Evolutionary conservation across 2,113 vertebrate genomes (phyloP).

Genomic region (Ia io): DNA sequence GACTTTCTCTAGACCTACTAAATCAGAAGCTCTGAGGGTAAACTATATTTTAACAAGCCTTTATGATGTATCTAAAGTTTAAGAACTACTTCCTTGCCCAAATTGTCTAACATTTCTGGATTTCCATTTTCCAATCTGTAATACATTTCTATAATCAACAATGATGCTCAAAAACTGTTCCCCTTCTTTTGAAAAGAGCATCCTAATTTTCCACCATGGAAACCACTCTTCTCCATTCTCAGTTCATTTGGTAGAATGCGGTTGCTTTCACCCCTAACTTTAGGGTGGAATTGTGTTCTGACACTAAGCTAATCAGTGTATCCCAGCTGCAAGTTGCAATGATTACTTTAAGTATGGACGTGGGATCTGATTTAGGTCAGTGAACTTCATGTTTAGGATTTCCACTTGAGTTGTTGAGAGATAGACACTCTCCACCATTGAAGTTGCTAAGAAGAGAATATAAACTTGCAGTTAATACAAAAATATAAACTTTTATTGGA

Average conservation of each 20-base stretch:
- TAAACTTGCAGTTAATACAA: background rate
- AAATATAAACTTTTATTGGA: background rate
- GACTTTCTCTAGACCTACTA: background rate
- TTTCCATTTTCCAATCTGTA: background rate
- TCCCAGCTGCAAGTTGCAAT: background rate
- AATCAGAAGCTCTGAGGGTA: background rate
- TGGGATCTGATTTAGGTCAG: background rate
- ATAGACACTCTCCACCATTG: background rate
- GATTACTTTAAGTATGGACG: background rate
- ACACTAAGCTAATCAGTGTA: background rate
- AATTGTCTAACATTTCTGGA: background rate
- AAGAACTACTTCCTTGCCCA: background rate
- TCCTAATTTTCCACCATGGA: background rate
- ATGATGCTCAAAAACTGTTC: background rate
- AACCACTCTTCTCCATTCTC: background rate
- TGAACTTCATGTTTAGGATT: background rate
- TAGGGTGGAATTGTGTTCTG: background rate
- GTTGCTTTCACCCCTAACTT: background rate
- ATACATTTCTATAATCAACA: background rate
- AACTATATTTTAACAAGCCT: background rate
- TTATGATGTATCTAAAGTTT: background rate
- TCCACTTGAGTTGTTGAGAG: background rate
- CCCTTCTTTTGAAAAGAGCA: background rate
- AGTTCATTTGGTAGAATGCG: background rate
- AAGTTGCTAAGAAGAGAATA: background rate